A percentile compares a stretch with the other conserved stretches of the same genome.
phyloP scores from a whole-genome alignment of 1,140 invertebrate species.

The Polypedilum pembai region DNA sequence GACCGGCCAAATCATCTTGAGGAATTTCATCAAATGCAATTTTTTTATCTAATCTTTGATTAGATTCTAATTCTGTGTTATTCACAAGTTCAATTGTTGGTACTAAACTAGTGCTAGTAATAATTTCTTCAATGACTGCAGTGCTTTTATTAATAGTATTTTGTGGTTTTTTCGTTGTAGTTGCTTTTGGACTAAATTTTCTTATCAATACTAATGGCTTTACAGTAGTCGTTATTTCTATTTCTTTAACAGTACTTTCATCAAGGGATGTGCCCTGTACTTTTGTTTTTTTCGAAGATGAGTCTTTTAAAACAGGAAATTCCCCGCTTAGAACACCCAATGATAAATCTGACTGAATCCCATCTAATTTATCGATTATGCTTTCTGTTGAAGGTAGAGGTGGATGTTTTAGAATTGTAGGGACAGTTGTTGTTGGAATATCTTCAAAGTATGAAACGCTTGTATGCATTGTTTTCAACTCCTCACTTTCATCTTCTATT shows the following conservation, averaged over 20 bases:
- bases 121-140: not conserved
- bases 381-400: slow-evolving; percentile 61
- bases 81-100: not conserved
- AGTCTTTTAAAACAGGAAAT: slow-evolving; percentile 36
- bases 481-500: slow-evolving; percentile 36
- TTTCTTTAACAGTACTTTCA: not conserved
- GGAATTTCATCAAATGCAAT: slow-evolving; percentile 55
- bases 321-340: slow-evolving; percentile 63
- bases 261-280: slow-evolving; percentile 31
- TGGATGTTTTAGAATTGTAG: slow-evolving; percentile 34
- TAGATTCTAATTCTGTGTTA: slow-evolving; percentile 44
- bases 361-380: slow-evolving; percentile 74
- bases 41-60: slow-evolving; percentile 55
- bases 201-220: slow-evolving; percentile 36
- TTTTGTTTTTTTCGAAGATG: slow-evolving; percentile 33
- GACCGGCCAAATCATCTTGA: slow-evolving; percentile 52
- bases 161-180: slow-evolving; percentile 35
- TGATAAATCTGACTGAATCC: slow-evolving; percentile 72
- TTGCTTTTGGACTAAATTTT: slow-evolving; percentile 49
- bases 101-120: not conserved
- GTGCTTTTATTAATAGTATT: slow-evolving; percentile 33
- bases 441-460: slow-evolving; percentile 33
- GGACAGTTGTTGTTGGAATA: slow-evolving; percentile 17
- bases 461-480: slow-evolving; percentile 34
- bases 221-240: slow-evolving; percentile 33